A percentile compares a stretch with the other conserved stretches of the same genome.
Conservation (phyloP, 2,113 vertebrate genomes). For the Chaetops frenatus region DNA sequence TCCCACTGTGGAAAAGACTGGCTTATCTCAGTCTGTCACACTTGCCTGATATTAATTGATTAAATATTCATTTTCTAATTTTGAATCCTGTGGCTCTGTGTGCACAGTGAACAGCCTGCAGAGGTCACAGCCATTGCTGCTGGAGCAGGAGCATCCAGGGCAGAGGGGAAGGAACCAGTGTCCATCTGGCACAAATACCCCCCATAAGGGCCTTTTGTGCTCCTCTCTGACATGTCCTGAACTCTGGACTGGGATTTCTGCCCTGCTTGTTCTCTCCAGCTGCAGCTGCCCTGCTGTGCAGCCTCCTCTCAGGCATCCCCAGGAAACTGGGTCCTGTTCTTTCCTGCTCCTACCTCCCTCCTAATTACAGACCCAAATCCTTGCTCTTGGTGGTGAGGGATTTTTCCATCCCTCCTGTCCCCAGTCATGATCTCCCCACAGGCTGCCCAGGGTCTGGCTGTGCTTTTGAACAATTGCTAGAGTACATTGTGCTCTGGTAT, state of each 20-base stretch:
- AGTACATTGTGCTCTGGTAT: neutral
- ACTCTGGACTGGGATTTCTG: neutral
- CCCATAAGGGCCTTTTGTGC: accelerated
- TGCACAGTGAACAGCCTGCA: neutral
- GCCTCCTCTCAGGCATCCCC: neutral
- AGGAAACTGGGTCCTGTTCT: neutral
- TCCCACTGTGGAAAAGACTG: neutral
- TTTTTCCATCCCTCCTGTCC: neutral
- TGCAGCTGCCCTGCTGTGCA: accelerated
- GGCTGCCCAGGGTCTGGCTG: neutral
- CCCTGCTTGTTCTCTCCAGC: neutral
- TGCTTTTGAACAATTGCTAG: neutral
- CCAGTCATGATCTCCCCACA: neutral
- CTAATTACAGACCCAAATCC: accelerated
- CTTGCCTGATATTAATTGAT: slow-evolving; percentile 50
- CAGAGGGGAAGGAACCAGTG: neutral
- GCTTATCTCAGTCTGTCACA: slow-evolving; percentile 37
- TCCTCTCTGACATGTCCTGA: neutral
- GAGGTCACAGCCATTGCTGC: neutral
- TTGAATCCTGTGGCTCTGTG: neutral
- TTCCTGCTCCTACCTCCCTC: neutral
- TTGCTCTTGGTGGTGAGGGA: neutral
- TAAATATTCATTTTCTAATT: slow-evolving; percentile 39
- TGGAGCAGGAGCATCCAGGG: neutral
- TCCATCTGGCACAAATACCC: accelerated